Conservation (phyloP, 2,888 invertebrate genomes). For the Peribatodes rhomboidaria region DNA sequence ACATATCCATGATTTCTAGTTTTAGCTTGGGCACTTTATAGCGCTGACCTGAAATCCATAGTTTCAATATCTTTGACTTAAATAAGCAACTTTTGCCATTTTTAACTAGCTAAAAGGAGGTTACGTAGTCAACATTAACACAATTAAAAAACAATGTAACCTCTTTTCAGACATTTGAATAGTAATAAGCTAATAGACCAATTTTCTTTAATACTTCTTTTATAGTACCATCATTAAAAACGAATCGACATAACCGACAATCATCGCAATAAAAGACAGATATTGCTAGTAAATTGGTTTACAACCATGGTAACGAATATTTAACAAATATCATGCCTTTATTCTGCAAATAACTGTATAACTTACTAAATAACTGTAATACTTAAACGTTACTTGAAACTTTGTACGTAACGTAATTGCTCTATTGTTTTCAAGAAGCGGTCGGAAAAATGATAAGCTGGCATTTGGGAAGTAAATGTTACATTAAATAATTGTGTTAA, state of each 20-base stretch:
- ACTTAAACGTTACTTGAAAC: slow-evolving; percentile 37
- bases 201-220: slow-evolving; percentile 39
- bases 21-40: no score
- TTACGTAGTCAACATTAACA: neutral
- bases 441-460: slow-evolving; percentile 36
- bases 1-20: no score
- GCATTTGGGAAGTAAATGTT: slow-evolving; percentile 29
- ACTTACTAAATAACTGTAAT: slow-evolving; percentile 30
- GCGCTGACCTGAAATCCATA: no score
- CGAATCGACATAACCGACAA: slow-evolving; percentile 49
- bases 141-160: neutral
- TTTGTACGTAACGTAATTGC: slow-evolving; percentile 38
- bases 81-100: no score
- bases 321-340: slow-evolving; percentile 17
- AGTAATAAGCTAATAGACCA: neutral
- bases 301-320: slow-evolving; percentile 19
- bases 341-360: slow-evolving; percentile 42
- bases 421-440: slow-evolving; percentile 41
- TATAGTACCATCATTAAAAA: slow-evolving; percentile 43
- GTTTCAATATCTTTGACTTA: no score
- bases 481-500: slow-evolving; percentile 26
- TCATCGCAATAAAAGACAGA: slow-evolving; percentile 52
- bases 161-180: slow-evolving; percentile 1
- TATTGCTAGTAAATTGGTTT: slow-evolving; percentile 40
- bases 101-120: no score